Conservation (phyloP, 2,797 vertebrate species). For the Oryzias sinensis region DNA sequence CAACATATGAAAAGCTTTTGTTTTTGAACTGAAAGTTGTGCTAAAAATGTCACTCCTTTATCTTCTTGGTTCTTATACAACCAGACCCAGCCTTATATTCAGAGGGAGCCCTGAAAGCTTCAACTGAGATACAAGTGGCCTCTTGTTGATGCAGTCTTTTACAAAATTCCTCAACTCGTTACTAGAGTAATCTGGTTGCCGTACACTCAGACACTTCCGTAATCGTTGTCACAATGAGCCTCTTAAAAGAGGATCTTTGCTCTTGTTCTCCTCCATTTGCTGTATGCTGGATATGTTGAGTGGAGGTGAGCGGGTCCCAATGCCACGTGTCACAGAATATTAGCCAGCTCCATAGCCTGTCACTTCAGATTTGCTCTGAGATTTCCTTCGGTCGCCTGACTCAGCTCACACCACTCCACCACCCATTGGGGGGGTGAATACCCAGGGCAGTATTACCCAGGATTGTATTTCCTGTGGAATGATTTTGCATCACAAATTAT, state of each 20-base stretch:
- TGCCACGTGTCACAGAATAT: constrained; percentile 72
- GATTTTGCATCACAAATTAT: constrained; percentile 39
- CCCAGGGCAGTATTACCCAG: constrained; percentile 48
- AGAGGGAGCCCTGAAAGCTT: constrained; percentile 35
- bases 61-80: constrained; percentile 44
- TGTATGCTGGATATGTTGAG: constrained; percentile 56
- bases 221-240: constrained; percentile 42
- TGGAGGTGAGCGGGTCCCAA: constrained; percentile 73
- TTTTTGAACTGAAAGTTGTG: constrained; percentile 63
- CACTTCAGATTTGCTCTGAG: constrained; percentile 70
- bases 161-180: constrained; percentile 58
- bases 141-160: constrained; percentile 61
- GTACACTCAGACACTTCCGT: constrained; percentile 37
- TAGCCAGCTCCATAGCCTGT: constrained; percentile 69
- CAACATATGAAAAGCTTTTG: constrained; percentile 62
- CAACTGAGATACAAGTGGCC: constrained; percentile 52
- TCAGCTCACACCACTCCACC: constrained; percentile 29
- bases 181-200: constrained; percentile 54
- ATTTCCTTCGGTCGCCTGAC: constrained; percentile 43
- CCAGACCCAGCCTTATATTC: constrained; percentile 16
- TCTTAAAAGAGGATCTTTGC: constrained; percentile 49
- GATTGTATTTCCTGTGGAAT: constrained; percentile 72
- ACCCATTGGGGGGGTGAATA: constrained; percentile 17
- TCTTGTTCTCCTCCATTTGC: constrained; percentile 56
- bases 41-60: constrained; percentile 73